Conservation (phyloP, 1,140 invertebrate species). For the Caenorhabditis inopinata region DNA sequence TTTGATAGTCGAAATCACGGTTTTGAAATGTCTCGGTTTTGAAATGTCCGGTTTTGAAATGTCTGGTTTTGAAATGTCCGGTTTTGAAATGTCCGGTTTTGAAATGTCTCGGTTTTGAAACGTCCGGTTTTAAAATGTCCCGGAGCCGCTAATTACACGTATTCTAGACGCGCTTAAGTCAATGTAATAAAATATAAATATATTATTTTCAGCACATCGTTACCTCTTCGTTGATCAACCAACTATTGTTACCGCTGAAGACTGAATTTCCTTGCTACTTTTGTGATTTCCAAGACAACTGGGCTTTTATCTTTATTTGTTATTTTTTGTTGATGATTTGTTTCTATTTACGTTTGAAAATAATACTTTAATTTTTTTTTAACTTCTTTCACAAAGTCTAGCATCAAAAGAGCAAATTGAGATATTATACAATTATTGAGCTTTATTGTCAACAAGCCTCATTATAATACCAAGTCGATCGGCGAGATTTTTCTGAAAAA, state of each 20-base stretch:
- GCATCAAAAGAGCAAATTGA: background rate
- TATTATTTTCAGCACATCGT: constrained; percentile 36
- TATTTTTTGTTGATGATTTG: background rate
- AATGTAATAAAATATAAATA: background rate
- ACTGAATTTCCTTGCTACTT: background rate
- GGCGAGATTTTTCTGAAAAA: background rate
- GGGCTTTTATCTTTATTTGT: background rate
- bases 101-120: too few species aligned
- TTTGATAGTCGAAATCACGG: too few species aligned
- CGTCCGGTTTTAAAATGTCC: too few species aligned
- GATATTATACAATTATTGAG: constrained; percentile 7
- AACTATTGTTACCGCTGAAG: background rate
- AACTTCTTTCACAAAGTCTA: background rate
- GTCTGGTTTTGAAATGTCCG: too few species aligned
- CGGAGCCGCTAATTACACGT: too few species aligned
- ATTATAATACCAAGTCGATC: constrained; percentile 38
- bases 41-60: too few species aligned
- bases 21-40: too few species aligned
- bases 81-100: too few species aligned
- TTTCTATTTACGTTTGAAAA: background rate
- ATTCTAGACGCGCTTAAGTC: too few species aligned
- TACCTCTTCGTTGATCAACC: constrained; percentile 7
- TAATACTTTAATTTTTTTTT: too few species aligned
- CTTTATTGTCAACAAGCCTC: background rate
- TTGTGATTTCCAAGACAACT: background rate